Conservation (phyloP, 2,888 invertebrate species). For the Conchocele bisecta region DNA sequence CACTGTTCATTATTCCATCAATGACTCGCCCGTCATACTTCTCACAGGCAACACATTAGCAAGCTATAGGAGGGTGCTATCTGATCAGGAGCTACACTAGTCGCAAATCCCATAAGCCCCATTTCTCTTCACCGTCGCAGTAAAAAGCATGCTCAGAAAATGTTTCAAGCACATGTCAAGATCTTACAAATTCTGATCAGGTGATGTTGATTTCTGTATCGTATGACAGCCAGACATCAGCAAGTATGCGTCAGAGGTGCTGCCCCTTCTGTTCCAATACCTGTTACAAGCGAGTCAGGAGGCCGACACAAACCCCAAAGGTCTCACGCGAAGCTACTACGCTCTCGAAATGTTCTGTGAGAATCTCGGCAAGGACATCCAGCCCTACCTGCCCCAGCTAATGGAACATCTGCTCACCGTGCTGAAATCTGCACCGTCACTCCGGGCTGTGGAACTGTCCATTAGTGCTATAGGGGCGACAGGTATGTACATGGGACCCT, state of each 20-base stretch:
- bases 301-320: constrained; percentile 84
- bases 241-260: constrained; percentile 87
- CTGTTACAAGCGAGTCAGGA: constrained; percentile 81
- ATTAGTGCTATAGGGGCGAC: constrained; percentile 88
- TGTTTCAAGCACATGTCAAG: too few species aligned
- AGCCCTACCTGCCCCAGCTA: constrained; percentile 88
- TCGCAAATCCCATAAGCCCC: too few species aligned
- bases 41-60: too few species aligned
- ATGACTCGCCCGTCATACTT: too few species aligned
- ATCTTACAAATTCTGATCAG: too few species aligned
- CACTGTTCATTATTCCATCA: too few species aligned
- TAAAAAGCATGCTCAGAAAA: too few species aligned
- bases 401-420: constrained; percentile 88
- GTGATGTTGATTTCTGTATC: too few species aligned
- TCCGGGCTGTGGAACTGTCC: constrained; percentile 87
- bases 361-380: constrained; percentile 87
- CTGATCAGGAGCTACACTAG: too few species aligned
- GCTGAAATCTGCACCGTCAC: constrained; percentile 66
- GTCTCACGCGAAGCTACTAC: constrained; percentile 90
- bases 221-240: constrained; percentile 88
- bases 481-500: constrained; percentile 77
- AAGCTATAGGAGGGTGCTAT: too few species aligned
- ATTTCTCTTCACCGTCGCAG: too few species aligned
- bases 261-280: constrained; percentile 89
- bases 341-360: constrained; percentile 91